These are phyloP conservation scores for Spermophilus dauricus DNA, from an alignment of 2,113 vertebrate genomes.

Conservation along the genomic window DNA sequence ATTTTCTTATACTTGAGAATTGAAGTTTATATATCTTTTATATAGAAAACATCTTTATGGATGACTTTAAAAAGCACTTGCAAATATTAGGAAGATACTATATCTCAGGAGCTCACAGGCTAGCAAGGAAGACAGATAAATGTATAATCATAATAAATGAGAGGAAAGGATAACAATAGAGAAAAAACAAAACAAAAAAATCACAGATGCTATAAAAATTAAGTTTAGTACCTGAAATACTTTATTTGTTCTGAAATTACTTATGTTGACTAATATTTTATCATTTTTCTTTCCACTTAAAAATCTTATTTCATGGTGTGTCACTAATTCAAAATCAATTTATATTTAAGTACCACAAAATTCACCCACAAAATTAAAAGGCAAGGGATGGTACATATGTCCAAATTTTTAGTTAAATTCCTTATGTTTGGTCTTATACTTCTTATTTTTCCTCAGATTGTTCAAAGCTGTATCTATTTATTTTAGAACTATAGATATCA, in stretches of 20 bases:
- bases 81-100: neutral
- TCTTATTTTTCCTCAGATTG: neutral
- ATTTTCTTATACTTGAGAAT: conserved; percentile 51
- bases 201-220: conserved; percentile 34
- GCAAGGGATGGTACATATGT: neutral
- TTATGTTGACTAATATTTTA: neutral
- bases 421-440: neutral
- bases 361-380: conserved; percentile 17
- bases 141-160: too few relatives aligned
- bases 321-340: neutral
- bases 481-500: neutral
- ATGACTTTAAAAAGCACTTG: conserved; percentile 31
- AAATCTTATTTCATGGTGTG: conserved; percentile 12
- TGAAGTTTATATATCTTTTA: conserved; percentile 26
- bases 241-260: conserved; percentile 8
- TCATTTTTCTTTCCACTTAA: neutral
- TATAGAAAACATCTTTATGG: conserved; percentile 21
- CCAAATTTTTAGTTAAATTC: neutral
- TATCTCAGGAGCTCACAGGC: too few relatives aligned
- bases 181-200: neutral
- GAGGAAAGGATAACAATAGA: too few relatives aligned
- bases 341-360: neutral
- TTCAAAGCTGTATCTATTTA: neutral
- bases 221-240: neutral
- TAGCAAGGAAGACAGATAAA: too few relatives aligned